These are phyloP conservation scores for Mycetomoellerius zeteki DNA, from an alignment of 1,140 invertebrate genomes.

Conservation along the genomic window DNA sequence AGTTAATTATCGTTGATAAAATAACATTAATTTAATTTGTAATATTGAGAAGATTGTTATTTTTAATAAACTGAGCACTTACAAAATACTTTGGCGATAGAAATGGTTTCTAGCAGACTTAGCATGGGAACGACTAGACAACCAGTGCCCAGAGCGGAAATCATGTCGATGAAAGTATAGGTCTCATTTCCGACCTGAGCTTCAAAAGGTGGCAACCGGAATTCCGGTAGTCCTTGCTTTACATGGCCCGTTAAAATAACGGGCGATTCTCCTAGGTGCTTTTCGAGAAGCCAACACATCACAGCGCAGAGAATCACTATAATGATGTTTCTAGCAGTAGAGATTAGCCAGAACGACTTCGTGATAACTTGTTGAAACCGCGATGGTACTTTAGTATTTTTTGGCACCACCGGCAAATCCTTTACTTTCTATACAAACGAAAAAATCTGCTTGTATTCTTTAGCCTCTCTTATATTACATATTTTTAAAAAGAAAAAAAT, in stretches of 20 bases:
- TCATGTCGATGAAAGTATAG: constrained; percentile 90
- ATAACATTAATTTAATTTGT: neutral
- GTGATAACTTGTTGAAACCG: constrained; percentile 83
- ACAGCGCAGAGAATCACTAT: constrained; percentile 91
- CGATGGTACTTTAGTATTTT: constrained; percentile 84
- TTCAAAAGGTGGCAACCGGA: constrained; percentile 89
- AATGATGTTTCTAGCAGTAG: constrained; percentile 92
- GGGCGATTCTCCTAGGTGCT: constrained; percentile 87
- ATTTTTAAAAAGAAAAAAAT: constrained; percentile 11
- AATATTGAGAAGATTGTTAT: neutral
- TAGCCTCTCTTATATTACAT: neutral
- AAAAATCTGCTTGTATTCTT: neutral
- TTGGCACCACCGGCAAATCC: constrained; percentile 88
- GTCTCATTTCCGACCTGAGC: constrained; percentile 89
- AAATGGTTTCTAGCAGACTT: constrained; percentile 93
- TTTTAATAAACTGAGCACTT: constrained; percentile 47
- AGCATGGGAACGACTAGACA: constrained; percentile 93
- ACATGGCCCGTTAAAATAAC: constrained; percentile 91
- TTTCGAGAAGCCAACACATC: constrained; percentile 89
- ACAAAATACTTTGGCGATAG: constrained; percentile 94
- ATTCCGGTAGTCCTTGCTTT: constrained; percentile 90
- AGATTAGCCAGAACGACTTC: constrained; percentile 91
- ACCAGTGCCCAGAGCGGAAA: constrained; percentile 90
- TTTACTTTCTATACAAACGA: constrained; percentile 90
- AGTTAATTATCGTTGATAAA: neutral